These are phyloP conservation scores for Caiman crocodilus DNA, from an alignment of 2,797 vertebrate species.

Conservation along the genomic window DNA sequence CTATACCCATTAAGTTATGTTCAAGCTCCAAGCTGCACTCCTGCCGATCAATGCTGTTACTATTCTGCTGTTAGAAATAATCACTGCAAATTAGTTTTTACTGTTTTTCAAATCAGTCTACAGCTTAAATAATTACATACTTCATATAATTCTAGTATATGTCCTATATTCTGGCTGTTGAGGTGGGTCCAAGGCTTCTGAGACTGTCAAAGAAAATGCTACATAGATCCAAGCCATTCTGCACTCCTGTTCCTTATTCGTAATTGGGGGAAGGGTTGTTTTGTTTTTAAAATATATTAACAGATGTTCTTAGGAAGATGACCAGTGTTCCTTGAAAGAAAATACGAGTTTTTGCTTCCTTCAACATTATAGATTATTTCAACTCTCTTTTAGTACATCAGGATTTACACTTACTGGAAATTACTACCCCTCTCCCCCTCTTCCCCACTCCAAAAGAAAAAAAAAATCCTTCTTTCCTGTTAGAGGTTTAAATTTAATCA, in stretches of 20 bases:
- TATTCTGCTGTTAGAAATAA: not conserved
- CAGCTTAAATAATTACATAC: not conserved
- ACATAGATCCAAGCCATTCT: not conserved
- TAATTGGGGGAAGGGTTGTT: not conserved
- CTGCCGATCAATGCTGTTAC: not conserved
- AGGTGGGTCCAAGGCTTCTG: not conserved
- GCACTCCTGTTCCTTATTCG: not conserved
- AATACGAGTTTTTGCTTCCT: conserved; percentile 42
- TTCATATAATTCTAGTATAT: not conserved
- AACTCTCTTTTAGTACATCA: not conserved
- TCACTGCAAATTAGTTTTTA: not conserved
- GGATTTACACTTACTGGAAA: conserved; percentile 8
- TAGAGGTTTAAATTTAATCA: not conserved
- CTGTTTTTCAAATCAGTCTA: not conserved
- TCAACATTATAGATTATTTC: not conserved
- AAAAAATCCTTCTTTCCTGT: conserved; percentile 28
- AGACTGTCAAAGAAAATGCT: not conserved
- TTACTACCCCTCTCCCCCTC: not conserved
- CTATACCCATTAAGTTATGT: not conserved
- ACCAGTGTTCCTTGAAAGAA: not conserved
- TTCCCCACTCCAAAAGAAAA: not conserved
- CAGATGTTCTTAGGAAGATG: not conserved
- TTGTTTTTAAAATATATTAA: not conserved
- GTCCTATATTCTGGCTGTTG: not conserved
- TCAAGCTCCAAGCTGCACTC: not conserved